A percentile compares a stretch with the other conserved stretches of the same genome.
Conservation (phyloP, 2,888 invertebrate species). For the Fragum sueziense region DNA sequence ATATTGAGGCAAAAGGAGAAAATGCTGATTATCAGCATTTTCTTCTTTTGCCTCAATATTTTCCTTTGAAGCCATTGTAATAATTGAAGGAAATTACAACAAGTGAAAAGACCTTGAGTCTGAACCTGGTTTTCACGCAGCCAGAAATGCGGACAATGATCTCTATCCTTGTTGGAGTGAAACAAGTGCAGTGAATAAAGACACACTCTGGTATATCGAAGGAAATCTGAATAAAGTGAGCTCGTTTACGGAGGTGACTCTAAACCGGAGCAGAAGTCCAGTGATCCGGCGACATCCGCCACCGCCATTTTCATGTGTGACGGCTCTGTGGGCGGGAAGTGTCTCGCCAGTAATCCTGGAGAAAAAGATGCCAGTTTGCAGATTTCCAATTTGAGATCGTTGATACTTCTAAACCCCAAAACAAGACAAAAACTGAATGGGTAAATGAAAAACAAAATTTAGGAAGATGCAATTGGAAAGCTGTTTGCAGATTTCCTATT, state of each 20-base stretch:
- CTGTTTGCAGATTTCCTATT: too few species aligned
- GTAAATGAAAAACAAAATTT: too few species aligned
- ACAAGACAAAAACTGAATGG: too few species aligned
- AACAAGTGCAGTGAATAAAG: constrained; percentile 24
- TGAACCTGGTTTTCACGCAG: constrained; percentile 25
- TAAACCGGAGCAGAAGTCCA: constrained; percentile 29
- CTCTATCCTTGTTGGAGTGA: constrained; percentile 45
- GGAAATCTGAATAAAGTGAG: constrained; percentile 50
- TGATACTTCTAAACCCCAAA: too few species aligned
- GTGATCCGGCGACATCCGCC: constrained; percentile 35
- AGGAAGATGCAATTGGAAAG: too few species aligned
- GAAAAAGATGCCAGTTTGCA: constrained; percentile 29
- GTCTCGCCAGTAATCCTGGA: constrained; percentile 31
- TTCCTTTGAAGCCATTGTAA: too few species aligned
- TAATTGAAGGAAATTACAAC: constrained; percentile 27
- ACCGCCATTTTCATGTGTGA: constrained; percentile 51
- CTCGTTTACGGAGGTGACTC: constrained; percentile 36
- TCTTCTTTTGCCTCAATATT: too few species aligned
- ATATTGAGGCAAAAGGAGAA: too few species aligned
- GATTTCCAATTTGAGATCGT: too few species aligned
- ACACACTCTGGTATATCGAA: constrained; percentile 45
- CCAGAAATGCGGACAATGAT: constrained; percentile 33
- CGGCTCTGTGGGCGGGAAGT: constrained; percentile 43
- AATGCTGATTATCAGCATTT: too few species aligned
- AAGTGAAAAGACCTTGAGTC: not conserved